These are phyloP conservation scores for Netelia inedita DNA, from an alignment of 2,888 invertebrate species.

Conservation along the genomic window DNA sequence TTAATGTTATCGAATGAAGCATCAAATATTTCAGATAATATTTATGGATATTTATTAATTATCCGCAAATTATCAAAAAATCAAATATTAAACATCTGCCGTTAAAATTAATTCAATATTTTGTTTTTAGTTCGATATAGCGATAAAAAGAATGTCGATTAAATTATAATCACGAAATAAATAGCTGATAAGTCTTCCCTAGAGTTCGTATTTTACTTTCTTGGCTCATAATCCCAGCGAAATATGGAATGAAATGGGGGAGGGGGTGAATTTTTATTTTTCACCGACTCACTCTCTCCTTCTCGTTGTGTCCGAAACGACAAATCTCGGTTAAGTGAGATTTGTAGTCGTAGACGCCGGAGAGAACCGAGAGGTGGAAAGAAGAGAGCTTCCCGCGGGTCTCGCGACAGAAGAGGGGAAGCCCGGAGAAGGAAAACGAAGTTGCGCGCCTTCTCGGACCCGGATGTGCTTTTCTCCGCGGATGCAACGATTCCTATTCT, in stretches of 20 bases:
- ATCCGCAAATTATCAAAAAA: neutral
- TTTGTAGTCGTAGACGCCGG: constrained; percentile 74
- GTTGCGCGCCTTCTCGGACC: constrained; percentile 75
- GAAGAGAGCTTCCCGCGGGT: constrained; percentile 22
- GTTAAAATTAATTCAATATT: too few species aligned
- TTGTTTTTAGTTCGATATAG: too few species aligned
- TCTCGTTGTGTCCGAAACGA: constrained; percentile 73
- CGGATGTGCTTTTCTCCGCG: constrained; percentile 79
- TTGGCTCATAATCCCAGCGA: constrained; percentile 47
- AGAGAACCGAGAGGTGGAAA: neutral
- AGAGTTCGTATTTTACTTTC: constrained; percentile 18
- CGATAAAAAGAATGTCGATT: constrained; percentile 51
- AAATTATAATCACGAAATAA: too few species aligned
- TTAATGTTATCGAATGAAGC: neutral
- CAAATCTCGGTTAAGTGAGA: constrained; percentile 82
- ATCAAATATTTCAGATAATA: neutral
- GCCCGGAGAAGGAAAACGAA: constrained; percentile 75
- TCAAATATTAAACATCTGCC: too few species aligned
- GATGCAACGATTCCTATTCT: constrained; percentile 76
- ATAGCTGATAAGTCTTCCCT: neutral
- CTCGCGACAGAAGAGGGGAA: constrained; percentile 22
- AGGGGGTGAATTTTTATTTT: constrained; percentile 25
- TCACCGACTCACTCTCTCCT: constrained; percentile 31
- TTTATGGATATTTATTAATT: neutral
- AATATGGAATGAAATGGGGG: neutral